Evolutionary conservation across 2,113 vertebrate species (phyloP), one percentile per base, ranked within the genome.

Genomic region (Brachirus orientalis): DNA sequence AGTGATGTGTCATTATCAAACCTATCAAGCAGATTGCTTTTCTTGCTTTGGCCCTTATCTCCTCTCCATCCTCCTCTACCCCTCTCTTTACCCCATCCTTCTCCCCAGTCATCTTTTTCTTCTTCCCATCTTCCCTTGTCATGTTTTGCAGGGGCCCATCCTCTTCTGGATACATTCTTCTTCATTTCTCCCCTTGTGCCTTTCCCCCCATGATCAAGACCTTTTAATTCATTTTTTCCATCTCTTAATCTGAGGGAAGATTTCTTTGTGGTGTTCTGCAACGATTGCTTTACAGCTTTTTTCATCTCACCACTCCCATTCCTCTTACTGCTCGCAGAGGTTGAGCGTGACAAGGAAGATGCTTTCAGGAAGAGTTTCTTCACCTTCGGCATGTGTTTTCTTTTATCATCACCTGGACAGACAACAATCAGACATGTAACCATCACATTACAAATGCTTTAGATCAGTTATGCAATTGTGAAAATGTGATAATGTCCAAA

Each of bases 31-130:
- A 3, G 40, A 6, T 8, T 5, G 45, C 10, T 38, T 4, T 38
- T 76, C 73, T 80, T 86, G 54, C 36, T 77, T 3, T 17, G 33
- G 0, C 12, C 10, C 47, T 18, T 80, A 10, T 52, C 71, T 35
- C 52, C 19, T 16, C 14, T 72, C n/a, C 63, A 65, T 16, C 53
- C 41, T 10, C 7, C 50, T 20, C 6, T 68, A 0, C 13, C 20
- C 19, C 2, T 66, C 9, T 16, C 54, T 35, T 8, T 46, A 12
- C 51, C 41, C 52, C 43, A 41, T 13, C 44, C 40, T 17, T 36
- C 0, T 19, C 3, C 6, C 4, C 16, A 53, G 6, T 47, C 33
- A 43, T 43, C 40, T 5, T 43, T 43, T 12, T 43, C 69, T 0
- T 12, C 36, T 0, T 43, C 20, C 4, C 43, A 7, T 10, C 13